Evolutionary conservation across 2,888 invertebrate species (phyloP).

Genomic region (Monoplex corrugatus): DNA sequence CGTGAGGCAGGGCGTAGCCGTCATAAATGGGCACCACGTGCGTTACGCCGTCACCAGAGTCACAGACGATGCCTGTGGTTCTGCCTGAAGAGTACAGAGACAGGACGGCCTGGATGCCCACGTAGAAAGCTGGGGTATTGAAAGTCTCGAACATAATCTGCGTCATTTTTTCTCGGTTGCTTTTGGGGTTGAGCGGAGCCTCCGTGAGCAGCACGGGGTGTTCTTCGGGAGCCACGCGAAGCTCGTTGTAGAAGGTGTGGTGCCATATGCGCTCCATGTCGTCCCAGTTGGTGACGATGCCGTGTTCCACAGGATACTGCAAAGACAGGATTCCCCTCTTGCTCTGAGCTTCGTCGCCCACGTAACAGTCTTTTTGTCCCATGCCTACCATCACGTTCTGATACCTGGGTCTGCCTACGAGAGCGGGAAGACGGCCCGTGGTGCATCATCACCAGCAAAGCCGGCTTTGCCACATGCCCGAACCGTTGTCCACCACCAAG

Average conservation of each 20-base stretch:
- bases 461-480: too few species aligned
- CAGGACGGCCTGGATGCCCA: slow-evolving; percentile 93
- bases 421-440: too few species aligned
- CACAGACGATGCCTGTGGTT: slow-evolving; percentile 41
- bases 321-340: slow-evolving; percentile 27
- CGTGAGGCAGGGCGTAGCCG: slow-evolving; percentile 72
- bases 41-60: slow-evolving; percentile 46
- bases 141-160: slow-evolving; percentile 86
- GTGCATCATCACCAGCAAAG: too few species aligned
- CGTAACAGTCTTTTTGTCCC: slow-evolving; percentile 13
- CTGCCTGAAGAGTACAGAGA: slow-evolving; percentile 36
- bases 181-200: slow-evolving; percentile 85
- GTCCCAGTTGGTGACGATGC: slow-evolving; percentile 78
- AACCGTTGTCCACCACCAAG: too few species aligned
- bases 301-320: slow-evolving; percentile 75
- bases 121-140: slow-evolving; percentile 96
- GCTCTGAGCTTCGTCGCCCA: slow-evolving; percentile 32
- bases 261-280: slow-evolving; percentile 76
- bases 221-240: slow-evolving; percentile 97
- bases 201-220: slow-evolving; percentile 96
- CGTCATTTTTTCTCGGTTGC: neutral
- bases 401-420: neutral
- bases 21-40: slow-evolving; percentile 50
- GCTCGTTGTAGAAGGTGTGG: slow-evolving; percentile 85
- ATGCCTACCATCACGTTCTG: slow-evolving; percentile 20